Percentiles rank a stretch among this genome's conserved stretches.
These are phyloP conservation scores for Limonius californicus DNA, from an alignment of 1,140 invertebrate species.

Conservation along the genomic window DNA sequence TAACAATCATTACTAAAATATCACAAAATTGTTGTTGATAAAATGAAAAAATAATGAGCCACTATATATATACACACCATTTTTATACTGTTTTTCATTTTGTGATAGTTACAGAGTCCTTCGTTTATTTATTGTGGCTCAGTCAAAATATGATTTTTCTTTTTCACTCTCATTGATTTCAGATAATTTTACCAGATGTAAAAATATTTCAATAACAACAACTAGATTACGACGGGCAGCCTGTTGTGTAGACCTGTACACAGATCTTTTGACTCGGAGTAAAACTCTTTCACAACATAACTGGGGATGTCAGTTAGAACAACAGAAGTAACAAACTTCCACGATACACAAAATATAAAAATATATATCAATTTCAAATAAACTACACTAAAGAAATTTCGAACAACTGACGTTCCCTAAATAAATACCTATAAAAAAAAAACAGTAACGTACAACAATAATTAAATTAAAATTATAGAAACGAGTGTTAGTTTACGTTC, in stretches of 20 bases:
- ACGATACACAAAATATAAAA: conserved; percentile 13
- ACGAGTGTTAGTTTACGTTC: conserved; percentile 31
- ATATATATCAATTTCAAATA: conserved; percentile 14
- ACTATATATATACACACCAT: conserved; percentile 39
- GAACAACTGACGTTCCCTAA: conserved; percentile 12
- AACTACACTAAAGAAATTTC: conserved; percentile 12
- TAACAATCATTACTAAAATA: conserved; percentile 49
- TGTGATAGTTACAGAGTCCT: conserved; percentile 19
- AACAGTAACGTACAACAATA: conserved; percentile 22
- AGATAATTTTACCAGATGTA: conserved; percentile 40
- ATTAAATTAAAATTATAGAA: conserved; percentile 19
- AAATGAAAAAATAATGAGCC: conserved; percentile 47
- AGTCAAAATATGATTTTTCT: conserved; percentile 3
- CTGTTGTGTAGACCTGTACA: conserved; percentile 22
- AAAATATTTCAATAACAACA: conserved; percentile 33
- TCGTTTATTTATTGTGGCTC: conserved; percentile 6
- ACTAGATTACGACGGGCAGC: conserved; percentile 27
- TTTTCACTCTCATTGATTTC: conserved; percentile 38
- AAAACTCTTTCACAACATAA: conserved; percentile 19
- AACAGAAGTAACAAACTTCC: conserved; percentile 3
- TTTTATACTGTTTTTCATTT: conserved; percentile 19
- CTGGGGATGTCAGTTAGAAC: conserved; percentile 10
- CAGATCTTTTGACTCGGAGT: conserved; percentile 18
- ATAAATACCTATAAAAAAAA: conserved; percentile 10
- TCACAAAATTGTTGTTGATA: conserved; percentile 50